Evolutionary conservation across 2,113 vertebrate species (phyloP).

Genomic region (Pterocles orientalis): DNA sequence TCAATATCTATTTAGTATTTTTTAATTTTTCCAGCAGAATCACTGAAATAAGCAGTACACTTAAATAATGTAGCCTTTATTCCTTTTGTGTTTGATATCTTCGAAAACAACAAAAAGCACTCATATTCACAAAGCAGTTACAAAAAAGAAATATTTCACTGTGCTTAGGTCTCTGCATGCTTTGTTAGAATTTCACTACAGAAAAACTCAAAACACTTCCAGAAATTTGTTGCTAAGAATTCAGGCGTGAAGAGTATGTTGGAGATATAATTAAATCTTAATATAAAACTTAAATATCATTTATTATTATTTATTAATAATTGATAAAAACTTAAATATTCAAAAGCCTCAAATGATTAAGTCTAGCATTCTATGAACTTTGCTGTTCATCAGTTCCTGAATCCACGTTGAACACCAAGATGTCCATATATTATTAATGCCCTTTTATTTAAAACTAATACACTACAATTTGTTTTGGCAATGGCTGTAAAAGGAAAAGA

Average conservation of each 20-base stretch:
- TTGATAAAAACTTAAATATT: slow-evolving; percentile 52
- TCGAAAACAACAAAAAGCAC: background rate
- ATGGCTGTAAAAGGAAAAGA: background rate
- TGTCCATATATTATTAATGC: slow-evolving; percentile 48
- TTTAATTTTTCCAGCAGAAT: slow-evolving; percentile 10
- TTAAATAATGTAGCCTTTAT: background rate
- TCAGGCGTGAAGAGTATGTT: background rate
- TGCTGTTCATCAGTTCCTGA: slow-evolving; percentile 47
- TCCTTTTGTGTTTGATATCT: background rate
- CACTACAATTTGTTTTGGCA: slow-evolving; percentile 29
- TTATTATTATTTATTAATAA: no score
- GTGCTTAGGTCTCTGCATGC: background rate
- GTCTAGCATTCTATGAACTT: slow-evolving; percentile 59
- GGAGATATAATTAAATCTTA: slow-evolving; percentile 51
- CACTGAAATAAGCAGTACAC: background rate
- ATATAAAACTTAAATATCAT: no score
- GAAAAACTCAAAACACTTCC: background rate
- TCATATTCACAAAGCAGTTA: background rate
- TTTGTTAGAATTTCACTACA: background rate
- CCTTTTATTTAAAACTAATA: slow-evolving; percentile 52
- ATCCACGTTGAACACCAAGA: background rate
- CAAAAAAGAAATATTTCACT: background rate
- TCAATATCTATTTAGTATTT: background rate
- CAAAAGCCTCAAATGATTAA: slow-evolving; percentile 47
- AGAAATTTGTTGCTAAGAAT: slow-evolving; percentile 7